Evolutionary conservation across 1,140 invertebrate species (phyloP).

Genomic region (Solen grandis): DNA sequence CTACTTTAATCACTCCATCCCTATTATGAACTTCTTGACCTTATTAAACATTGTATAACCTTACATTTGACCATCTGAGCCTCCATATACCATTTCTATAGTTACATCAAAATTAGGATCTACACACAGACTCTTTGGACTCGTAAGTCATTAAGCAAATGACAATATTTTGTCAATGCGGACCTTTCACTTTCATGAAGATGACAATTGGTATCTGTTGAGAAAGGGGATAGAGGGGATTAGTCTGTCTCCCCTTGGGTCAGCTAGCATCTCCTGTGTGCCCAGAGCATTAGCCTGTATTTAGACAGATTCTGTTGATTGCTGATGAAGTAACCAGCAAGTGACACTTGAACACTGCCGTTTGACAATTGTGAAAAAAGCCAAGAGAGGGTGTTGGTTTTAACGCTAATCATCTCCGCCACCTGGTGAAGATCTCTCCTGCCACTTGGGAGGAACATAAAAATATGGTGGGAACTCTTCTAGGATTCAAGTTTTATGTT

Average conservation of each 20-base stretch:
- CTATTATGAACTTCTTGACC: not conserved
- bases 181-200: not conserved
- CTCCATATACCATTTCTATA: not conserved
- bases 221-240: too few relatives aligned
- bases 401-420: too few relatives aligned
- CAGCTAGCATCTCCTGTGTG: not conserved
- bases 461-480: too few relatives aligned
- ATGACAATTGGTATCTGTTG: too few relatives aligned
- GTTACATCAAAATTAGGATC: not conserved
- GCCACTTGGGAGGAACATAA: too few relatives aligned
- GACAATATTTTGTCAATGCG: not conserved
- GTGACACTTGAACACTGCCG: conserved; percentile 2
- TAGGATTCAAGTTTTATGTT: too few relatives aligned
- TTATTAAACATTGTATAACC: not conserved
- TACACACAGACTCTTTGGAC: not conserved
- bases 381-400: conserved; percentile 5
- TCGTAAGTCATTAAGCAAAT: not conserved
- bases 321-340: not conserved
- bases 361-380: conserved; percentile 6
- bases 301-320: conserved; percentile 7
- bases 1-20: not conserved
- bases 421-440: too few relatives aligned
- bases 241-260: too few relatives aligned
- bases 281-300: not conserved
- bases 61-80: not conserved